phyloP scores from a whole-genome alignment of 2,797 vertebrate genomes.

The Erethizon dorsatum region DNA sequence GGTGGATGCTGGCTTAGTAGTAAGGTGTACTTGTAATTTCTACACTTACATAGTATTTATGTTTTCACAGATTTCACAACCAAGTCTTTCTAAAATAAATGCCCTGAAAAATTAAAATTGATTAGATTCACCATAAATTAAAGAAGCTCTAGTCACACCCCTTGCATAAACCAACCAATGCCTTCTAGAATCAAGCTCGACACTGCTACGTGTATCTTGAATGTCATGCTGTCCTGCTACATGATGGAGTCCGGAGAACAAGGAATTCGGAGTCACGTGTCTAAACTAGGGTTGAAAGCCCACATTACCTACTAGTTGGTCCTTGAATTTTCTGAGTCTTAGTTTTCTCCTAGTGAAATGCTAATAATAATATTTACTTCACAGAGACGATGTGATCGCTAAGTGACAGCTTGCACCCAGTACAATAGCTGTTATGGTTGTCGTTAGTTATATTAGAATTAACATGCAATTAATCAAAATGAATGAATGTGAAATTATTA shows the following conservation, averaged over 20 bases:
- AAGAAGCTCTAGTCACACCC: not conserved
- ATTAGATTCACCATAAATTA: conserved; percentile 23
- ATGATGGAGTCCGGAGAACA: not conserved
- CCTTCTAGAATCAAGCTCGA: not conserved
- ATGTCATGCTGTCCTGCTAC: not conserved
- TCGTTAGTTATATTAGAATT: not conserved
- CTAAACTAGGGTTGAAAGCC: not conserved
- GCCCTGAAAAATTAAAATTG: not conserved
- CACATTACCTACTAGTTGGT: not conserved
- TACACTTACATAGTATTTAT: not conserved
- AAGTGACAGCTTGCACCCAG: not conserved
- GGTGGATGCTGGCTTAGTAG: not conserved
- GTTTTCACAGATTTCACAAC: conserved; percentile 3
- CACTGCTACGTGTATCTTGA: not conserved
- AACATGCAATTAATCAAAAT: not conserved
- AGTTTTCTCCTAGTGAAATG: not conserved
- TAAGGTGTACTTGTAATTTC: not conserved
- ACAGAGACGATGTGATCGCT: not conserved
- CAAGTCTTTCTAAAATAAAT: conserved; percentile 8
- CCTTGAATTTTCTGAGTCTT: not conserved
- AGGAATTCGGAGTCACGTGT: not conserved
- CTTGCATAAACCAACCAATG: not conserved
- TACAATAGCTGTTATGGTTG: not conserved
- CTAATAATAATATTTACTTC: conserved; percentile 5
- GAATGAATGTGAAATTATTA: conserved; percentile 11